Base-by-base conservation (phyloP, 1,140 invertebrate species). In the Leptinotarsa lineolata region DNA sequence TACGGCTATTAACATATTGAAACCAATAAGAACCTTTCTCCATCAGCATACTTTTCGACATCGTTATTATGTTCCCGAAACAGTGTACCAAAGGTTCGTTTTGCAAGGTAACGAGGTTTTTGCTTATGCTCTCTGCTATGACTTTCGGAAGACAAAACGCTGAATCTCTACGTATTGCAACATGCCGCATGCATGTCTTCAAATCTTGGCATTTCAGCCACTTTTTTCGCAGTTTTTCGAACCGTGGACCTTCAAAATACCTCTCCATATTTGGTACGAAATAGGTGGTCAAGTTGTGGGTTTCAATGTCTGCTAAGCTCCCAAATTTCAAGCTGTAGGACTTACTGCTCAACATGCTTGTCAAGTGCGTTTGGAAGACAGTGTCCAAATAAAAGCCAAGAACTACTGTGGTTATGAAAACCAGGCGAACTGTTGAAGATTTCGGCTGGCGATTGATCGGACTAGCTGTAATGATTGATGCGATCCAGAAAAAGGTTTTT, bases 251-350 rank as follows among this genome's bases (percentile, higher is more conserved):
- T 15, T 64, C 15, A 15, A 64, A 64, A n/a, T 21, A 64, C 15
- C 61, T 64, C 13, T 22, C 21, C 8, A 30, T 15, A 22, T 64
- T 64, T 64, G 20, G 20, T 21, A 21, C 24, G 21, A 16, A 64
- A 30, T 64, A 64, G 2, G n/a, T 64, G n/a, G 61, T 64, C 61
- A 64, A 64, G 24, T 64, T 64, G 24, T 64, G 12, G 15, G n/a
- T n/a, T 5, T 22, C 15, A 4, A 64, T 64, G 8, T 21, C 61
- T 30, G n/a, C n/a, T 2, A 64, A 18, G 13, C 61, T 64, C 6
- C 11, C 20, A 16, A 20, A 64, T 22, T 64, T 64, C 22, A 5
- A 15, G 15, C 6, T 54, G 48, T 54, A 54, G n/a, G 48, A 54
- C 6, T 18, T 54, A 18, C n/a, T 54, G n/a, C 48, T 54, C 48